Evolutionary conservation across 2,797 vertebrate species (phyloP).

Genomic region (Xenops minutus): DNA sequence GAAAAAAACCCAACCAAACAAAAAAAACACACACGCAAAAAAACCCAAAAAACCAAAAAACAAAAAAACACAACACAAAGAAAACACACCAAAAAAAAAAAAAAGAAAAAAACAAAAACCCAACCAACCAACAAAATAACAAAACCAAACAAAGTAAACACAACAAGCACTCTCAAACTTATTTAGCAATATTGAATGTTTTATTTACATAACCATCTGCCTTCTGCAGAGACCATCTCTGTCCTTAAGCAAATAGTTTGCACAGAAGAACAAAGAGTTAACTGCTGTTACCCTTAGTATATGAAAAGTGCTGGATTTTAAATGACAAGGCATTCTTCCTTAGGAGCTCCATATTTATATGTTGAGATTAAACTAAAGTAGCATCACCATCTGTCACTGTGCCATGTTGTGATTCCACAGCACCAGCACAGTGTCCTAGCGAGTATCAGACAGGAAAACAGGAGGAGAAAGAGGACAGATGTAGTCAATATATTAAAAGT

Average conservation of each 20-base stretch:
- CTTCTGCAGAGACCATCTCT: not conserved
- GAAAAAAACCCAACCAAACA: not conserved
- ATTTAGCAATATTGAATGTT: not conserved
- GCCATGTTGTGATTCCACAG: not conserved
- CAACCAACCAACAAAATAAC: not conserved
- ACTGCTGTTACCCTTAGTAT: not conserved
- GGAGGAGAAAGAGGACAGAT: not conserved
- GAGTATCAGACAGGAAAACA: not conserved
- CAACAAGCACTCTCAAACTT: not conserved
- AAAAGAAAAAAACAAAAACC: no score
- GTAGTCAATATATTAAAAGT: not conserved
- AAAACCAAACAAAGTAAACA: not conserved
- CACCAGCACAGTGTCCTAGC: not conserved
- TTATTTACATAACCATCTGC: not conserved
- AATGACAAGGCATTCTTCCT: not conserved
- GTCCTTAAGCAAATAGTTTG: not conserved
- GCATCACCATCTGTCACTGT: not conserved
- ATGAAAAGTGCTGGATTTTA: not conserved
- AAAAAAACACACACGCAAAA: no score
- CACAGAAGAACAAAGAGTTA: not conserved
- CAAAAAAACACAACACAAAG: no score
- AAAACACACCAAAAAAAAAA: no score
- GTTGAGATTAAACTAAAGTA: slow-evolving; percentile 7
- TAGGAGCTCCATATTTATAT: not conserved
- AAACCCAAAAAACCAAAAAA: no score